Evolutionary conservation across 2,797 vertebrate species (phyloP), one percentile per base, ranked within the genome.

Genomic region (Enteromius unitaeniatus): DNA sequence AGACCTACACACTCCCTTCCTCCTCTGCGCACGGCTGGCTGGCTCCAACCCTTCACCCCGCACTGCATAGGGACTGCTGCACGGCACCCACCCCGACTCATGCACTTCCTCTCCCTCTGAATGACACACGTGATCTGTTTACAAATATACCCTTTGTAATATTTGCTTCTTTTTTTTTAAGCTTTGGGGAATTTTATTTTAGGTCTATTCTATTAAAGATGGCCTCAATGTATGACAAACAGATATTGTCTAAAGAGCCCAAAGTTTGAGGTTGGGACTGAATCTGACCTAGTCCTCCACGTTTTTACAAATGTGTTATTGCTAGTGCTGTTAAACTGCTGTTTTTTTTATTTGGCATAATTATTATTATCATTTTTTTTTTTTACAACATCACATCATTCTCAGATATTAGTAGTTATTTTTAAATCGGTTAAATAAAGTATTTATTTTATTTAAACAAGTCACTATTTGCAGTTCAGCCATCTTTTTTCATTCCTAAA

Each of bases 21-120:
- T 79, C 82, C 37, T 77, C 76, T 9, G 81, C 90, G 79, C 91
- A 93, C 84, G 73, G 85, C 92, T 93, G 90, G 87, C 82, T 89
- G 86, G 88, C 90, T 76, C 17, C 60, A 14, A 75, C 49, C 64
- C 42, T 84, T 75, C 14, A 70, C 83, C 23, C 19, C 53, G 45
- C 13, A 72, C 82, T 76, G 69, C 55, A 31, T 67, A 84, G 67
- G 72, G 75, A 55, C 78, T 45, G 37, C 88, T 85, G 80, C 86
- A 84, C 70, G 26, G 73, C 78, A 79, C 51, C 62, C 14, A 26
- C 64, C 70, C 37, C 47, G 45, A 80, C 28, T 45, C n/a, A 26
- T 28, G 45, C 67, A 19, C 81, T 49, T 74, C 60, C 45, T 70
- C 15, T 49, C 62, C 49, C 62, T 70, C 6, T 42, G 26, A 81